These are phyloP conservation scores for Acholoe squamosa DNA, from an alignment of 2,888 invertebrate genomes.

Conservation along the genomic window DNA sequence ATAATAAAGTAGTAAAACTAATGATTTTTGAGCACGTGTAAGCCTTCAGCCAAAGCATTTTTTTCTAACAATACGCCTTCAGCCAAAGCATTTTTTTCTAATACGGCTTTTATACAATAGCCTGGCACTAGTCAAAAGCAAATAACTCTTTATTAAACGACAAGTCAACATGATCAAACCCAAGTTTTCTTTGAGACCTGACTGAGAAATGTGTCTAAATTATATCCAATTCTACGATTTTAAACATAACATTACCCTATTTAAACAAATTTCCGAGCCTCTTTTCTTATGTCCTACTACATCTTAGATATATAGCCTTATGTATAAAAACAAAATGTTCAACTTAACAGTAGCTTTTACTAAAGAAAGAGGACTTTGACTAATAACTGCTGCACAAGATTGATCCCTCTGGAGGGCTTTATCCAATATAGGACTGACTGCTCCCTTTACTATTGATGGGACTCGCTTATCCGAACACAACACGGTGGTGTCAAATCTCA, in stretches of 20 bases:
- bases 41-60: constrained; percentile 7
- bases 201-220: not conserved
- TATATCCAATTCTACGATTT: not conserved
- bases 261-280: not conserved
- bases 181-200: not conserved
- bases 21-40: constrained; percentile 22
- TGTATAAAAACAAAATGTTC: not conserved
- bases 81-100: no score
- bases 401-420: not conserved
- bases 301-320: not conserved
- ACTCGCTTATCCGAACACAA: not conserved
- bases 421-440: not conserved
- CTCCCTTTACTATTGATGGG: not conserved
- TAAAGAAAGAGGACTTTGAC: not conserved
- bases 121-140: not conserved
- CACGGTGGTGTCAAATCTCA: constrained; percentile 11
- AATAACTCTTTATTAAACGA: not conserved
- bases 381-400: not conserved
- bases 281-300: not conserved
- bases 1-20: not conserved
- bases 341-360: not conserved
- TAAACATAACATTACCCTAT: not conserved
- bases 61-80: no score
- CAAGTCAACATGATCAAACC: not conserved
- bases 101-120: not conserved